phyloP scores from a whole-genome alignment of 2,888 invertebrate genomes.

The Chloroclysta siterata region DNA sequence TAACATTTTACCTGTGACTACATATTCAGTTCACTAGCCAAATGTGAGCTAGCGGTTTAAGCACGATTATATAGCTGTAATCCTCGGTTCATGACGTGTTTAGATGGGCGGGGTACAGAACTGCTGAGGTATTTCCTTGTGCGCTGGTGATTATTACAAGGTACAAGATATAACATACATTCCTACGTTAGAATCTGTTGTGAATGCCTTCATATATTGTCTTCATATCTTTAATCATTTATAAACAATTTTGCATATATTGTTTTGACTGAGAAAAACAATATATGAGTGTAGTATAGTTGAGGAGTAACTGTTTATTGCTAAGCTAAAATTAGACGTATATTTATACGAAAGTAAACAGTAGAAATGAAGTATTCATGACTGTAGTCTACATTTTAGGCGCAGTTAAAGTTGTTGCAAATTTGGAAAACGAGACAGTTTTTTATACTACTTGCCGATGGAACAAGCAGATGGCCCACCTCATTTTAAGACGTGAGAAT shows the following conservation, averaged over 20 bases:
- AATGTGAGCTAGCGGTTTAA: slow-evolving; percentile 60
- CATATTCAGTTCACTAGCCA: slow-evolving; percentile 56
- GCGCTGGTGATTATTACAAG: slow-evolving; percentile 34
- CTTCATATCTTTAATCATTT: neutral
- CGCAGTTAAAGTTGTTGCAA: too few species aligned
- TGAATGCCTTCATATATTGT: neutral
- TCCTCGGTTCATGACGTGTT: slow-evolving; percentile 35
- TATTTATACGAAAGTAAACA: too few species aligned
- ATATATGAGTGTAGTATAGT: neutral
- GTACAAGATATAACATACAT: slow-evolving; percentile 9
- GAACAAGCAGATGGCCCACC: too few species aligned
- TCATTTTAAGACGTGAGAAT: too few species aligned
- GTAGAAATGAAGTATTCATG: too few species aligned
- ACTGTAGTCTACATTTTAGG: too few species aligned
- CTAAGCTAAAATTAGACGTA: too few species aligned
- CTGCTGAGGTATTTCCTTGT: slow-evolving; percentile 32
- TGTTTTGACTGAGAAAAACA: neutral
- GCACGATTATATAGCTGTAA: slow-evolving; percentile 46
- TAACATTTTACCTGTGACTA: slow-evolving; percentile 69
- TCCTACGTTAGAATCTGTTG: neutral
- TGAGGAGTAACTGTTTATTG: neutral
- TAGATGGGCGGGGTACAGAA: slow-evolving; percentile 33
- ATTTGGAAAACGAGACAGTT: too few species aligned
- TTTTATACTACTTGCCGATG: too few species aligned
- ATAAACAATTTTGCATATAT: neutral